Base-by-base conservation (phyloP, 2,113 vertebrate genomes). In the Channa argus region DNA sequence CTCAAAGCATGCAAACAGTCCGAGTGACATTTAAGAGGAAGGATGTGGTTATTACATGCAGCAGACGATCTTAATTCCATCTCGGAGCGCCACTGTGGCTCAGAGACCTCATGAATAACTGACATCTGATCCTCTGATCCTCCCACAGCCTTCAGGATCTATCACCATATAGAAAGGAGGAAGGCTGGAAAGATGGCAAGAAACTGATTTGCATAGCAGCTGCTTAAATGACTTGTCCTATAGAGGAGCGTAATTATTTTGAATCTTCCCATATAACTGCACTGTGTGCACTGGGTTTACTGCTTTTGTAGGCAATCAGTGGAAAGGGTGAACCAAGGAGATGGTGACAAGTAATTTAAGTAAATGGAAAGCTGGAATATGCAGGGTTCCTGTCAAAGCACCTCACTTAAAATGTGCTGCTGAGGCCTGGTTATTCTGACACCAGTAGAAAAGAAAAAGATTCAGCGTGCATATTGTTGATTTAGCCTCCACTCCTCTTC, bases 41-140 rank as follows among this genome's bases (percentile, higher is more conserved):
- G 34, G 49, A 67, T 52, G 52, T 5, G 65, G 50, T 50, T 44
- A 64, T 63, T 63, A 60, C 62, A 59, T 11, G 12, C 65, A 75
- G 62, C 55, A 53, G 53, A 50, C 67, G 54, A 61, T 63, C 61
- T 59, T 75, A 70, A 85, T 74, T 62, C 63, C 63, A 60, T 86
- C 65, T 79, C 65, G 11, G 39, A 52, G 58, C 74, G 62, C 44
- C 34, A 8, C 51, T 1, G 55, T 63, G 59, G 65, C 73, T 56
- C 61, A 8, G 72, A 53, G 64, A 49, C 80, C 63, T 59, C 59
- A 74, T 74, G 74, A 83, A 83, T 74, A 82, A 84, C 37, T 79
- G 77, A 82, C 86, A 86, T 79, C 71, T 83, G 59, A 68, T 79
- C 55, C 63, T 61, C 71, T 69, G 65, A 79, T 87, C 86, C 63